Evolutionary conservation across 2,113 vertebrate species (phyloP).

Genomic region (Eurypyga helias): DNA sequence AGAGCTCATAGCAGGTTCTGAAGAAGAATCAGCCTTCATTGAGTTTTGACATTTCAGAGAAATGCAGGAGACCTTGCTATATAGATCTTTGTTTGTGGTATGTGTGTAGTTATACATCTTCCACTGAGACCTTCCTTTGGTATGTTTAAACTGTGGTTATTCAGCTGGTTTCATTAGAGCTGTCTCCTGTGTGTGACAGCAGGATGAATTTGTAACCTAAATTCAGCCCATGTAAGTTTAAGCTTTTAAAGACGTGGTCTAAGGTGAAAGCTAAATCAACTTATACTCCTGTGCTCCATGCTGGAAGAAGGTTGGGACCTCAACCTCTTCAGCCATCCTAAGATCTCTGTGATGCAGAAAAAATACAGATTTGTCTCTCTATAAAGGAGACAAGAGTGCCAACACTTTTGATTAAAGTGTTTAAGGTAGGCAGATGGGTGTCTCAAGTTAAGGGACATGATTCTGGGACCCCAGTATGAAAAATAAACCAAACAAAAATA

Average conservation of each 20-base stretch:
- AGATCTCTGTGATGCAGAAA: neutral
- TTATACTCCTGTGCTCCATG: neutral
- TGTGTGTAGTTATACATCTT: fast-evolving
- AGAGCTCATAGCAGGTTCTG: neutral
- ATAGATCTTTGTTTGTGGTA: neutral
- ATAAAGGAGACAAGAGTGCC: neutral
- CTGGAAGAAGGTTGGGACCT: neutral
- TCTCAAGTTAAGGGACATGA: neutral
- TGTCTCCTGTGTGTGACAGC: neutral
- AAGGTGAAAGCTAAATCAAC: neutral
- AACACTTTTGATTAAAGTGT: neutral
- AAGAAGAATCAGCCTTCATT: neutral
- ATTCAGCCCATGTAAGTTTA: neutral
- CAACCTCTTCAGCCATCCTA: neutral
- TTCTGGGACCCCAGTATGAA: neutral
- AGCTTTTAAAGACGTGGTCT: neutral
- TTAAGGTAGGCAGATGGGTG: neutral
- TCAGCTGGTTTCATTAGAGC: neutral
- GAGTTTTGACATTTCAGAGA: neutral
- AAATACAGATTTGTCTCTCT: neutral
- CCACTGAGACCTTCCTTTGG: neutral
- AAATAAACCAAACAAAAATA: neutral
- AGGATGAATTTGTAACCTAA: neutral
- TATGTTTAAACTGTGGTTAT: neutral
- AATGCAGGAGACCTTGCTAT: neutral